Evolutionary conservation across 1,140 invertebrate genomes (phyloP).

Genomic region (Sinella curviseta): DNA sequence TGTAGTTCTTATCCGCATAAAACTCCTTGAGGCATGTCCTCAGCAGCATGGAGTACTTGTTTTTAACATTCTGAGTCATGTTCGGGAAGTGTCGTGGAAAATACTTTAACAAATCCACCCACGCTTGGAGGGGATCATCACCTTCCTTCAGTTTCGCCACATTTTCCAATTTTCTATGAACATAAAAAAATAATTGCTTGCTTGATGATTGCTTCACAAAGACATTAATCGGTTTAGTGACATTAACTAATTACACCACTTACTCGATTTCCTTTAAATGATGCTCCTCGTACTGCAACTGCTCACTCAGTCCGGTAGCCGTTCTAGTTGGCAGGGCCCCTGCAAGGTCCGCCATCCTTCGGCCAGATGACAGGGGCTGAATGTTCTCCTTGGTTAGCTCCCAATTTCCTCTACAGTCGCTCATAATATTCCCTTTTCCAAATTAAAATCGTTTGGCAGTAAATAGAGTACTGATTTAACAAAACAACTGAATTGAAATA

Average conservation of each 20-base stretch:
- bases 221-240: background rate
- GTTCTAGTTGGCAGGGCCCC: constrained; percentile 20
- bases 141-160: constrained; percentile 23
- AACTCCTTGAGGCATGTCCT: background rate
- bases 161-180: constrained; percentile 26
- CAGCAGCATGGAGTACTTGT: background rate
- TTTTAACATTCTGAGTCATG: background rate
- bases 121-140: constrained; percentile 33
- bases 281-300: background rate
- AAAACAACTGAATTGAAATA: background rate
- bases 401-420: constrained; percentile 18
- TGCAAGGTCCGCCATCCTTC: constrained; percentile 26
- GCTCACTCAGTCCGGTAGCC: background rate
- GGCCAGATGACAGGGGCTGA: constrained; percentile 38
- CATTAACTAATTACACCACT: background rate
- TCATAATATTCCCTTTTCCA: background rate
- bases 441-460: background rate
- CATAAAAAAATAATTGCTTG: background rate
- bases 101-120: constrained; percentile 26
- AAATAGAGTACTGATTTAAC: background rate
- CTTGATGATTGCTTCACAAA: no score
- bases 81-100: constrained; percentile 36
- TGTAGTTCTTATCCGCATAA: background rate
- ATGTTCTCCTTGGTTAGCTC: constrained; percentile 45
- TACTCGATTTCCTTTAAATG: background rate